Evolutionary conservation across 2,113 vertebrate genomes (phyloP).

Genomic region (Sterna hirundo): DNA sequence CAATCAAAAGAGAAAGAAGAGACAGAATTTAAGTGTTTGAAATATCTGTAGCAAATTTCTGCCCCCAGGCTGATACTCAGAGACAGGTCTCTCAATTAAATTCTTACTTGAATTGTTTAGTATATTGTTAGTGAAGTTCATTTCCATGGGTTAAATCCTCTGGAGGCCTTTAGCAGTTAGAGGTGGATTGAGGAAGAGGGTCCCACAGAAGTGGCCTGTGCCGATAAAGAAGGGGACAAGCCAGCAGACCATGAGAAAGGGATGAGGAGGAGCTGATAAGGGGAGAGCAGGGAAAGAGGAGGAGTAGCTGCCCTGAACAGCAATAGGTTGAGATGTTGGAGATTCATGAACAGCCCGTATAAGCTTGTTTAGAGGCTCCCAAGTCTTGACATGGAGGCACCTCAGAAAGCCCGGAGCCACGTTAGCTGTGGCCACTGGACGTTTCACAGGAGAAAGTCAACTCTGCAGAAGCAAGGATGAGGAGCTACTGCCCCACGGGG

Average conservation of each 20-base stretch:
- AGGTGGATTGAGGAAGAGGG: background rate
- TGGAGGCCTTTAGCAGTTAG: background rate
- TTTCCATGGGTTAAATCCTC: background rate
- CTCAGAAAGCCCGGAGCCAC: background rate
- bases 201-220: background rate
- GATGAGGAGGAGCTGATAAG: background rate
- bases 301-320: background rate
- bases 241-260: background rate
- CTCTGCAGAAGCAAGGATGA: background rate
- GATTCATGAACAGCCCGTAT: background rate
- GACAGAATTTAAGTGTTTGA: background rate
- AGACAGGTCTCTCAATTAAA: background rate
- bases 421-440: background rate
- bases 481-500: background rate
- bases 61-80: background rate
- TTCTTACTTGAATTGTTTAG: background rate
- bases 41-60: background rate
- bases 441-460: background rate
- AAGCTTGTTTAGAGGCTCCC: background rate
- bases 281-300: background rate
- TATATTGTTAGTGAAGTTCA: background rate
- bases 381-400: accelerated
- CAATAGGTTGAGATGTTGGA: background rate
- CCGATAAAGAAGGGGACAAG: background rate
- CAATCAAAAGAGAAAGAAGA: background rate